Conservation (phyloP, 2,888 invertebrate species). For the Darwinula stevensoni region DNA sequence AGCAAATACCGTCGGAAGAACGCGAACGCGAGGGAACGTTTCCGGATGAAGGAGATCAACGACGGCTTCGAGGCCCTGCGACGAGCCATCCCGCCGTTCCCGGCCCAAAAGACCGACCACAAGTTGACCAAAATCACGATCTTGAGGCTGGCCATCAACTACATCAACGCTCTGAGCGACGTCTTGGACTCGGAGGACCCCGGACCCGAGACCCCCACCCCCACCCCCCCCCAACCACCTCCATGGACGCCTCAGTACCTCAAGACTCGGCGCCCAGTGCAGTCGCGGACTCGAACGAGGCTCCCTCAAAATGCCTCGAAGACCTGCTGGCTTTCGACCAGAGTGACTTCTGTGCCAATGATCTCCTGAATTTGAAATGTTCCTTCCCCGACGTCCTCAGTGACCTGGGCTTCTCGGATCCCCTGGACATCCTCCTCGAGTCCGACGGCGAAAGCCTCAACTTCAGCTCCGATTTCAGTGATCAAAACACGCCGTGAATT, state of each 20-base stretch:
- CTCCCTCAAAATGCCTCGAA: no score
- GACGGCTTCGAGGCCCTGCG: slow-evolving; percentile 54
- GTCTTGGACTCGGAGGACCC: slow-evolving; percentile 19
- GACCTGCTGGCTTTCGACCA: no score
- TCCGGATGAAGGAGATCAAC: slow-evolving; percentile 68
- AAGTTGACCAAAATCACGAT: slow-evolving; percentile 72
- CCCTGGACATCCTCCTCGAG: slow-evolving; percentile 20
- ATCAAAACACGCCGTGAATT: slow-evolving; percentile 8
- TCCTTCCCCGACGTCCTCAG: slow-evolving; percentile 10
- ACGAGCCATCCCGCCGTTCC: slow-evolving; percentile 31
- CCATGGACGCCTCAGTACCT: no score
- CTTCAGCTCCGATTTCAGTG: slow-evolving; percentile 12
- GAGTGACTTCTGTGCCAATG: no score
- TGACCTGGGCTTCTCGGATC: slow-evolving; percentile 9
- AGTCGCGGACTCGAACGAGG: no score
- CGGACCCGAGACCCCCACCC: background rate
- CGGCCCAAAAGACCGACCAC: slow-evolving; percentile 20
- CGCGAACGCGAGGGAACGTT: slow-evolving; percentile 59
- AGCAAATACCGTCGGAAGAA: slow-evolving; percentile 70
- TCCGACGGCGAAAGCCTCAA: slow-evolving; percentile 27
- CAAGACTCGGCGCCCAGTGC: no score
- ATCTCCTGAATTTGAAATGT: no score
- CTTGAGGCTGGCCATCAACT: slow-evolving; percentile 53
- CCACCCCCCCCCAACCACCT: no score
- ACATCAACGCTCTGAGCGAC: slow-evolving; percentile 42